Base-by-base conservation (phyloP, 2,797 vertebrate genomes). In the Melanotaenia boesemani region DNA sequence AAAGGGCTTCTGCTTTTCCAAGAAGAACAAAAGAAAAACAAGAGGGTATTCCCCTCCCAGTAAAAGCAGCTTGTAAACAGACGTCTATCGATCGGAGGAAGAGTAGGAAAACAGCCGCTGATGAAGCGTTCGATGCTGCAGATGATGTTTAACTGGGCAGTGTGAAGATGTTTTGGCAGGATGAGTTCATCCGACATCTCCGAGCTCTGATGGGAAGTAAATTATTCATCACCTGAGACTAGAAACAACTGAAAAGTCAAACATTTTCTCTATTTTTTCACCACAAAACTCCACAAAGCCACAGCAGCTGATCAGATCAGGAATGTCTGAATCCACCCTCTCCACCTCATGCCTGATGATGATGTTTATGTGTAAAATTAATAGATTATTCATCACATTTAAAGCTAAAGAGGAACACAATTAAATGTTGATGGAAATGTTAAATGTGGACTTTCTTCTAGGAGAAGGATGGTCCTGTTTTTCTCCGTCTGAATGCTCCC, bases 31-130 rank as follows among this genome's bases (percentile, higher is more conserved):
- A 26, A 26, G 44, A 75, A 67, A 76, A 76, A 52, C 66, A 61
- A 39, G 24, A n/a, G 7, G 0, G 20, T 11, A 44, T 62, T 68
- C 67, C 41, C 58, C 61, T 44, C 58, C 24, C 67, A 72, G 48
- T 50, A 60, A 79, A 79, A 81, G 37, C 44, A 13, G 48, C 34
- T 5, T 8, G 67, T 66, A 77, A 73, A 86, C 78, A 81, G 46
- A 48, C 39, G 39, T 8, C 24, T 39, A 70, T 55, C 8, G 36
- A 74, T 34, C 1, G 24, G 34, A 32, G 20, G 20, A 72, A 13
- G 16, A 68, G 46, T n/a, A 10, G 56, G 13, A 62, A 70, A 58
- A 76, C 39, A 52, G 36, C 13, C 34, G 5, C 59, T 55, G 54
- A 56, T 67, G 20, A 63, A 69, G 46, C 60, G 39, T 16, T 60